phyloP scores from a whole-genome alignment of 2,888 invertebrate species.

The Trichogramma evanescens region DNA sequence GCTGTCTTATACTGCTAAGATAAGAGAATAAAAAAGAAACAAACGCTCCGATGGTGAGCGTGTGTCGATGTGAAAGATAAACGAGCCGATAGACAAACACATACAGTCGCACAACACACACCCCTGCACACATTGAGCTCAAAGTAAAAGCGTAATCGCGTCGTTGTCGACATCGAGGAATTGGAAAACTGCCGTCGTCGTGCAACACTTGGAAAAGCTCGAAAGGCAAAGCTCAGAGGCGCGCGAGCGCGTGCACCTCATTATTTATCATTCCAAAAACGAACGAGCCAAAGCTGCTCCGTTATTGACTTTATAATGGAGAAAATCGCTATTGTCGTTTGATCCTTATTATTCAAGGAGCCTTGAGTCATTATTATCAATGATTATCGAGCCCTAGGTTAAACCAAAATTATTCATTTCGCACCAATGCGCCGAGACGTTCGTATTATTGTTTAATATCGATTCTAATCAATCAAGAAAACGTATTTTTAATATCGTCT shows the following conservation, averaged over 20 bases:
- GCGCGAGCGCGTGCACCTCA: constrained; percentile 3
- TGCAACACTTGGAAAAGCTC: no score
- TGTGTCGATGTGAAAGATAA: constrained; percentile 10
- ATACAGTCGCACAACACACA: background rate
- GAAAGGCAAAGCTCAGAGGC: background rate
- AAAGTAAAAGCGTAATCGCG: constrained; percentile 16
- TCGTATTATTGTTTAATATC: no score
- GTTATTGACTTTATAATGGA: no score
- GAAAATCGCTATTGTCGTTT: no score
- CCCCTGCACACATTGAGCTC: background rate
- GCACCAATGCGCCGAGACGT: no score
- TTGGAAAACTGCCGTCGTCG: constrained; percentile 8
- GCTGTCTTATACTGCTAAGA: no score
- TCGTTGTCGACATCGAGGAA: constrained; percentile 1
- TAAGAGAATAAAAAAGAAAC: background rate
- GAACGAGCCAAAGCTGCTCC: background rate
- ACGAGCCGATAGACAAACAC: constrained; percentile 11
- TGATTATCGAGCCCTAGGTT: no score
- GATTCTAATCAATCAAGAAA: no score
- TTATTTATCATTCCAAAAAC: constrained; percentile 19
- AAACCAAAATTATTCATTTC: no score
- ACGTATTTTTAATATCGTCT: no score
- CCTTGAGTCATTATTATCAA: no score
- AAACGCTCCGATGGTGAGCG: background rate
- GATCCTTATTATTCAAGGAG: no score